Percentiles rank a stretch among this genome's conserved stretches.
Conservation (phyloP, 2,888 invertebrate species). For the Choreutis nemorana region DNA sequence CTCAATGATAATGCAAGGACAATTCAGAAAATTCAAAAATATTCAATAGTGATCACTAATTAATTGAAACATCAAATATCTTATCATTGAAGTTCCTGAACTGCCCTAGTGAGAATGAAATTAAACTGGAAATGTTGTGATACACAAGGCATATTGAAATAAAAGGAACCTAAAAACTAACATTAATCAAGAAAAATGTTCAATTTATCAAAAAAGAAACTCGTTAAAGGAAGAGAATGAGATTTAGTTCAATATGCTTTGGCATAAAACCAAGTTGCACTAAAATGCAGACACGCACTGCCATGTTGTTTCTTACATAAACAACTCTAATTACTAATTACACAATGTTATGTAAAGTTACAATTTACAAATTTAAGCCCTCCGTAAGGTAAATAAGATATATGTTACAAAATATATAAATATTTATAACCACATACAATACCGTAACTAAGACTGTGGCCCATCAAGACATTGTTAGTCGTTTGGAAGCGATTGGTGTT, state of each 20-base stretch:
- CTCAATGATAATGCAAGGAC: constrained; percentile 40
- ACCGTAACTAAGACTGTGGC: constrained; percentile 59
- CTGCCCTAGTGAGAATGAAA: constrained; percentile 36
- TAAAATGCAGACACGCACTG: constrained; percentile 69
- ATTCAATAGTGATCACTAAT: not conserved
- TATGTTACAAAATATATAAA: constrained; percentile 53
- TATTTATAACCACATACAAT: constrained; percentile 59
- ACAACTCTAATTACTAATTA: constrained; percentile 39
- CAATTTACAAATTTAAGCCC: constrained; percentile 48
- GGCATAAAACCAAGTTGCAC: constrained; percentile 53
- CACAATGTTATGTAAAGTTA: constrained; percentile 28
- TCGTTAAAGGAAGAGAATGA: constrained; percentile 11
- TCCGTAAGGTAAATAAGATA: constrained; percentile 29
- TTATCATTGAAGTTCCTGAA: constrained; percentile 22
- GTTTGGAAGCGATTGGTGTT: constrained; percentile 67
- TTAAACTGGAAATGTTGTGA: constrained; percentile 38
- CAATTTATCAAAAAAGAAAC: constrained; percentile 6
- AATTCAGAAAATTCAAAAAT: constrained; percentile 35
- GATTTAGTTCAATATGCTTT: constrained; percentile 62
- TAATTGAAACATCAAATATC: not conserved
- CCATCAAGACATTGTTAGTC: constrained; percentile 64
- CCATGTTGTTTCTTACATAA: constrained; percentile 39
- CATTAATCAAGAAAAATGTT: constrained; percentile 9
- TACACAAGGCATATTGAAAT: constrained; percentile 61
- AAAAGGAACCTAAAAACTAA: constrained; percentile 21